Evolutionary conservation across 1,140 invertebrate genomes (phyloP), one percentile per base, ranked within the genome.

Genomic region (Leptestheria dahalacensis): DNA sequence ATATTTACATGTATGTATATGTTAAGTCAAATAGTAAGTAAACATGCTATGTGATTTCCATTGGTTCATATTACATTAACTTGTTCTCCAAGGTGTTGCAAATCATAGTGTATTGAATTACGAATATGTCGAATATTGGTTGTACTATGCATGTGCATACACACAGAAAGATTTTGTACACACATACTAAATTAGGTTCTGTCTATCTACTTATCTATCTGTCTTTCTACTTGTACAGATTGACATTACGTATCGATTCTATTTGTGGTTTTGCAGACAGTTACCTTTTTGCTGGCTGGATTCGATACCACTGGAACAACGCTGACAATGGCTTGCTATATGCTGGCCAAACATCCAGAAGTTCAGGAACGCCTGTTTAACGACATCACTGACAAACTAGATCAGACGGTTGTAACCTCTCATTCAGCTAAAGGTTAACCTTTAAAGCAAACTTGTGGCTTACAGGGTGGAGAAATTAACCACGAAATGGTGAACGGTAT

Each of bases 231-330:
- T 41, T 41, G 33, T 15, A 15, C 33, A 9, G 33, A 15, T 41
- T 41, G 33, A 9, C 33, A 41, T 41, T 15, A 15, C 51, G 11
- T 1, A 9, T 24, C 15, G 23, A 2, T 26, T 53, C n/a, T 24
- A 53, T 53, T 53, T 21, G 23, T 11, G 21, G 2, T 18, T 4
- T 53, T 24, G 48, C 18, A 85, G 68, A 81, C 78, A 0, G 79
- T 81, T 11, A 74, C 81, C 0, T 86, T 87, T 65, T 83, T 86
- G 56, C 70, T 79, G 1, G 85, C 84, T 48, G 83, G 85, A 9
- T 85, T 82, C 59, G 86, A 90, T 68, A 89, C 88, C 0, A 84
- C 84, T 0, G 82, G 84, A 0, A 81, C 79, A 4, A 75, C 81
- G 1, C 77, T 90, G 59, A 71, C 78, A 0, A 83, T 82, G 65